phyloP scores from a whole-genome alignment of 2,888 invertebrate genomes.

The Lissonota sp. region DNA sequence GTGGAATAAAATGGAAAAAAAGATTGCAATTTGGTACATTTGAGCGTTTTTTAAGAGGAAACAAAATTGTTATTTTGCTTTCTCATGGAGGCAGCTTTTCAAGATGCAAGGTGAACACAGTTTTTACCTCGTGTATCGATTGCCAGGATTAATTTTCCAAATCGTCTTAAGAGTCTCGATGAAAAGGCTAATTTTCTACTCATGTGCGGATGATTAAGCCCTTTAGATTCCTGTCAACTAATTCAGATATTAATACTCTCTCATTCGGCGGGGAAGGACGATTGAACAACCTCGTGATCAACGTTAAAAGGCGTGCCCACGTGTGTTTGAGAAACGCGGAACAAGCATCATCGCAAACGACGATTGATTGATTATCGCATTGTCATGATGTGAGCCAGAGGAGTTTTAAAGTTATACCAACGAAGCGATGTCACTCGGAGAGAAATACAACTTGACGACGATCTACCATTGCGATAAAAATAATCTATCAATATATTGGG shows the following conservation, averaged over 20 bases:
- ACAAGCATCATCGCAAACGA: conserved; percentile 36
- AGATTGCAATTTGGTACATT: no score
- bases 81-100: no score
- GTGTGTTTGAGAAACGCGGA: conserved; percentile 46
- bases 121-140: no score
- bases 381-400: conserved; percentile 53
- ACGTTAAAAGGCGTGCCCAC: conserved; percentile 29
- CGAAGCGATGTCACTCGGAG: conserved; percentile 19
- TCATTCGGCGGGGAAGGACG: conserved; percentile 1
- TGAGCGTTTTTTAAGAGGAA: no score
- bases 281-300: conserved; percentile 43
- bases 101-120: no score
- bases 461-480: conserved; percentile 27
- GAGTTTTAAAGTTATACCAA: background rate
- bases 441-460: background rate
- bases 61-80: no score
- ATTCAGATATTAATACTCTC: background rate
- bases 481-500: conserved; percentile 1
- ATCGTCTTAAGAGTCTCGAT: no score
- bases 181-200: no score
- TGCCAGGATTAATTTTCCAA: no score
- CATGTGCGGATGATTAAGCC: no score
- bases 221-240: no score
- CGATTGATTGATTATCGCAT: conserved; percentile 67
- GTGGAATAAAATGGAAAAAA: no score